Evolutionary conservation across 2,113 vertebrate genomes (phyloP).

Genomic region (Galemys pyrenaicus): DNA sequence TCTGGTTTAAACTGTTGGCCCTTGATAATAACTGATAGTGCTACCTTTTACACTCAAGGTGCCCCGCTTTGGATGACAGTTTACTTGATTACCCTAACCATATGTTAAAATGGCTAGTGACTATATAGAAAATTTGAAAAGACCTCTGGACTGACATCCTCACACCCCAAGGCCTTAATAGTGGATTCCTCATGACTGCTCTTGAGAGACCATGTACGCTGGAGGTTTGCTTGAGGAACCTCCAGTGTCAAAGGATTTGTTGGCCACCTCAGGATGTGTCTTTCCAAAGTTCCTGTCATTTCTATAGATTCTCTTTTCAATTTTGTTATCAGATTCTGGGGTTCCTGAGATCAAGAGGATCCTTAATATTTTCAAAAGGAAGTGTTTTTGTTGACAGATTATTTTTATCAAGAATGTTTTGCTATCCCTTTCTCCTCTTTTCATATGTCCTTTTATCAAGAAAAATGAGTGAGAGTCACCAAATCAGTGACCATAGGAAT

Average conservation of each 20-base stretch:
- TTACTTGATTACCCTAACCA: background rate
- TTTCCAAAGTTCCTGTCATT: background rate
- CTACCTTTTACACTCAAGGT: background rate
- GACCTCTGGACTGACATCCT: background rate
- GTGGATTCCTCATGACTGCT: background rate
- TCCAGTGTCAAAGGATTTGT: background rate
- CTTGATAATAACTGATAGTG: background rate
- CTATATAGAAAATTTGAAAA: background rate
- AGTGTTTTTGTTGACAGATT: background rate
- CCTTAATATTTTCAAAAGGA: background rate
- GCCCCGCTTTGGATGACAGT: background rate
- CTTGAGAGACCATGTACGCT: too few species aligned
- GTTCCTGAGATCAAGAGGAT: background rate
- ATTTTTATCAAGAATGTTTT: background rate
- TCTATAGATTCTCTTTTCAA: background rate
- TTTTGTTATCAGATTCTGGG: background rate
- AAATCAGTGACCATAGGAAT: background rate
- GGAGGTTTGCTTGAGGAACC: background rate
- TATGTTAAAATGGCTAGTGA: background rate
- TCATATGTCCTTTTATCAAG: background rate
- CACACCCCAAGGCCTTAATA: background rate
- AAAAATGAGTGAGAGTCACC: background rate
- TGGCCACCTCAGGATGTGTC: background rate
- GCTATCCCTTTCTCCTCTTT: background rate
- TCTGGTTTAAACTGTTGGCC: background rate